These are phyloP conservation scores for Vollenhovia emeryi DNA, from an alignment of 1,140 invertebrate genomes.

Conservation along the genomic window DNA sequence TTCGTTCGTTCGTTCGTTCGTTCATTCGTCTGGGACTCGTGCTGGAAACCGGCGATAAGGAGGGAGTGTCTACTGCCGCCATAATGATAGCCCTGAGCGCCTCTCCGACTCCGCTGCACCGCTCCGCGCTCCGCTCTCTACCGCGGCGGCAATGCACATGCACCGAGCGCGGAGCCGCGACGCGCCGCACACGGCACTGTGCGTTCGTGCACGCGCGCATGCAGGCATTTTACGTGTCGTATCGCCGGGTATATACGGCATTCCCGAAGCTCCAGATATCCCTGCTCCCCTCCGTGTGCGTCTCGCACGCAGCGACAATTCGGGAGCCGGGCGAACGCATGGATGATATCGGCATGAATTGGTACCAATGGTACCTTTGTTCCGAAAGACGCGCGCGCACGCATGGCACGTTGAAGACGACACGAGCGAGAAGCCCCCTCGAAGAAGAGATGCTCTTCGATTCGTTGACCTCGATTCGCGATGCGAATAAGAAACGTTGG, in stretches of 20 bases:
- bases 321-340: not conserved
- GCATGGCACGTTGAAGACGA: not conserved
- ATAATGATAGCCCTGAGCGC: slow-evolving; percentile 82
- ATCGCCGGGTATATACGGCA: slow-evolving; percentile 15
- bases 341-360: not conserved
- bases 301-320: not conserved
- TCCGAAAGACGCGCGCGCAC: not conserved
- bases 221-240: slow-evolving; percentile 61
- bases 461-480: slow-evolving; percentile 5
- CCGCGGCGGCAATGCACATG: slow-evolving; percentile 66
- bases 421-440: too few species aligned
- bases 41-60: slow-evolving; percentile 83
- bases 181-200: slow-evolving; percentile 37
- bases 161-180: slow-evolving; percentile 41
- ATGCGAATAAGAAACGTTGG: not conserved
- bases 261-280: slow-evolving; percentile 18
- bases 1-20: slow-evolving; percentile 60
- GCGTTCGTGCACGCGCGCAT: slow-evolving; percentile 53
- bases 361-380: slow-evolving; percentile 5
- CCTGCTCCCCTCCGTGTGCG: not conserved
- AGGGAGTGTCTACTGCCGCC: slow-evolving; percentile 84
- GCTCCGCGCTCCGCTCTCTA: slow-evolving; percentile 50
- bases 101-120: slow-evolving; percentile 76
- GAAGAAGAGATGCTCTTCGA: not conserved
- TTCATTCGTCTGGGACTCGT: slow-evolving; percentile 73